Evolutionary conservation across 2,797 vertebrate genomes (phyloP).

Genomic region (Taeniopygia guttata): DNA sequence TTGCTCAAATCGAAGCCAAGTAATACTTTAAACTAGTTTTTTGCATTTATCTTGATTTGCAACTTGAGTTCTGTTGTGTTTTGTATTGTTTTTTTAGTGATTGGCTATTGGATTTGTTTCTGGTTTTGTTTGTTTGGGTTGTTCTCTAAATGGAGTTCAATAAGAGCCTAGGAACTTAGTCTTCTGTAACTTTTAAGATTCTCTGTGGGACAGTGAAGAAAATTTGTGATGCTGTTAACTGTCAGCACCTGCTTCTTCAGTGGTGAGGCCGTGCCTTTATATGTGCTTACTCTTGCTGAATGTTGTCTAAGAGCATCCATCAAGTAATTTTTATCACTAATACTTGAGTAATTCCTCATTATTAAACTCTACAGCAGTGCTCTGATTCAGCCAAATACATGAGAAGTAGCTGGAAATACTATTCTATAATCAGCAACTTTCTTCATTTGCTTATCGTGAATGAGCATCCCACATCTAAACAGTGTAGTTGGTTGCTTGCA

Average conservation of each 20-base stretch:
- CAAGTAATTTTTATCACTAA: not conserved
- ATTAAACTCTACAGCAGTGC: not conserved
- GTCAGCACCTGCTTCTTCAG: not conserved
- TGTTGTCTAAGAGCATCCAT: not conserved
- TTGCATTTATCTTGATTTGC: not conserved
- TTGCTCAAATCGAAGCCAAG: not conserved
- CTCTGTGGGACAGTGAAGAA: not conserved
- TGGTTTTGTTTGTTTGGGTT: not conserved
- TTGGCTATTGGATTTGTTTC: not conserved
- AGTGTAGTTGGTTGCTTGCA: not conserved
- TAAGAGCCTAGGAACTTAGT: not conserved
- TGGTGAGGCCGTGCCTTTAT: not conserved
- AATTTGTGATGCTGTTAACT: not conserved
- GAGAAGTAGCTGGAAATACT: not conserved
- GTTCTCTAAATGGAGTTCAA: not conserved
- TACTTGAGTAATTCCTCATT: not conserved
- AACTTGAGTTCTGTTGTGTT: not conserved
- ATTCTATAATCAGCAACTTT: not conserved
- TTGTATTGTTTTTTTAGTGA: not conserved
- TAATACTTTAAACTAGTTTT: not conserved
- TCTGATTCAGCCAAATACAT: not conserved
- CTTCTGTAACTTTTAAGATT: not conserved
- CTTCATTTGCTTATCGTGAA: not conserved
- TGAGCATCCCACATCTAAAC: not conserved
- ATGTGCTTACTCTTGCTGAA: not conserved